A percentile compares a stretch with the other conserved stretches of the same genome.
Conservation (phyloP, 2,797 vertebrate species). For the Xiphorhynchus erythropygius region DNA sequence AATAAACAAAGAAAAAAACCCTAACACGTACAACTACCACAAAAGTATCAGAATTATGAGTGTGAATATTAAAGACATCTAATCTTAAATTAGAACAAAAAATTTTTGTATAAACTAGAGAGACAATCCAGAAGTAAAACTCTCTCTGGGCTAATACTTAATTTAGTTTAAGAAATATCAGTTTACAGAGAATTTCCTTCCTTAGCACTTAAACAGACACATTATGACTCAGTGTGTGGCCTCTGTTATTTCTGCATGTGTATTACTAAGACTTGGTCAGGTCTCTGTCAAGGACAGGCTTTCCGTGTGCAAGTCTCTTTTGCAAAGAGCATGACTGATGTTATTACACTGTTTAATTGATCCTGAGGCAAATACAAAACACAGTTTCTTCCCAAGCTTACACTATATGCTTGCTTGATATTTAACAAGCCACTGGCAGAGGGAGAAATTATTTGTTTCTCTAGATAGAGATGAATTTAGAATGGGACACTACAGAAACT, state of each 20-base stretch:
- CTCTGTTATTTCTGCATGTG: not conserved
- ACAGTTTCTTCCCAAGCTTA: not conserved
- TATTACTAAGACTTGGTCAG: not conserved
- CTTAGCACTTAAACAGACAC: not conserved
- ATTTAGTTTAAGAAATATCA: not conserved
- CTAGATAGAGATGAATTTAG: not conserved
- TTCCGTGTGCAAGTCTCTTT: not conserved
- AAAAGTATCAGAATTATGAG: not conserved
- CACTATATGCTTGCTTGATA: not conserved
- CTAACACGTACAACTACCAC: not conserved
- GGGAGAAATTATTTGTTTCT: not conserved
- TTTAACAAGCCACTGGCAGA: not conserved
- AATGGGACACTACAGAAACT: not conserved
- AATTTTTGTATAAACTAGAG: not conserved
- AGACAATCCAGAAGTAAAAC: not conserved
- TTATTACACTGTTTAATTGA: slow-evolving; percentile 4
- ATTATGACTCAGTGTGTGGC: not conserved
- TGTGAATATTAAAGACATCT: not conserved
- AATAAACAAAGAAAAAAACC: not conserved
- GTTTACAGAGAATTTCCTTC: slow-evolving; percentile 1
- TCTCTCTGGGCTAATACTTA: not conserved
- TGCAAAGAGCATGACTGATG: not conserved
- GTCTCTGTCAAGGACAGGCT: not conserved
- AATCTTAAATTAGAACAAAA: not conserved
- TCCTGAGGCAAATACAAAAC: not conserved